Base-by-base conservation (phyloP, 2,113 vertebrate species). In the Pomatostomus ruficeps region DNA sequence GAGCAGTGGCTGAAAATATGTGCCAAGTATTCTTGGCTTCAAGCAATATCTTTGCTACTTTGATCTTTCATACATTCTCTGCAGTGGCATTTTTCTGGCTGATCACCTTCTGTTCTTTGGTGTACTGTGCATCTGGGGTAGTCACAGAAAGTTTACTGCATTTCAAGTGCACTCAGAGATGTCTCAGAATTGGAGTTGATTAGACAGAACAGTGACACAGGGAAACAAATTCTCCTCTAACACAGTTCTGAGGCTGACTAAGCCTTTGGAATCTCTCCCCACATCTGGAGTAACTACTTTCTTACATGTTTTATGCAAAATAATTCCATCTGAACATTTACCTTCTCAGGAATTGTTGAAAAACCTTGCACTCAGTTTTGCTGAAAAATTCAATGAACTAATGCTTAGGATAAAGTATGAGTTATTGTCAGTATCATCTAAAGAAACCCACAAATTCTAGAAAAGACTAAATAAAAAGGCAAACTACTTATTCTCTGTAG, bases 171-270 rank as follows among this genome's bases (percentile, higher is more conserved):
- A 81, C 96, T 96, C 94, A 85, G 93, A 91, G 20, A 89, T 94
- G 46, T 55, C 67, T 96, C 85, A 96, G 82, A 94, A 96, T 95
- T 89, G 85, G 63, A 88, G 87, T 52, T 98, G 96, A 97, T 97
- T 92, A 97, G 72, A 83, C 84, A 76, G 88, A 96, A 93, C 42
- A 84, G 81, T 66, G 61, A 51, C 78, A 86, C 67, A 80, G 57
- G 94, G 94, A 93, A 89, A 89, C 83, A 94, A 43, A 83, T 63
- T 96, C 76, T 92, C 72, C 73, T 93, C 61, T 36, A 78, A 67
- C 42, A 75, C 9, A 86, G 46, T 61, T 95, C 58, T 86, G 85
- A 90, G 79, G 77, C 36, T 71, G 61, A 94, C 55, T 97, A 96
- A 96, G 94, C 81, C 42, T 83, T 92, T 96, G 83, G 77, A 93